These are phyloP conservation scores for Dendrolimus kikuchii DNA, from an alignment of 1,140 invertebrate genomes.

Conservation along the genomic window DNA sequence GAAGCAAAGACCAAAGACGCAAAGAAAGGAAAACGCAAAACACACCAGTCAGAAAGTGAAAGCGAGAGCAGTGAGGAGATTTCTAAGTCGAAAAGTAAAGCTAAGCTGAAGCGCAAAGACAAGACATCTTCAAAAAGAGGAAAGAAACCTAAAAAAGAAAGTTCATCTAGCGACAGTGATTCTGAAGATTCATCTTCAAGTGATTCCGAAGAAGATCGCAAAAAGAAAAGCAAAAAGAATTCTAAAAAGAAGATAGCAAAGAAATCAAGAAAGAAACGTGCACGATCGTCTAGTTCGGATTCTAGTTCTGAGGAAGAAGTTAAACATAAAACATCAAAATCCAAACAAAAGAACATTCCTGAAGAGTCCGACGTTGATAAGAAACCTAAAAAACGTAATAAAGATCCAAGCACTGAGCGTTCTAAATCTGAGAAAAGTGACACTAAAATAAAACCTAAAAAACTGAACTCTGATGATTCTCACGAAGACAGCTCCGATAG, in stretches of 20 bases:
- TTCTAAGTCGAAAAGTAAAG: constrained; percentile 60
- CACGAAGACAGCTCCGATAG: constrained; percentile 62
- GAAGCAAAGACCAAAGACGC: constrained; percentile 36
- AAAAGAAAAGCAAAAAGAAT: constrained; percentile 73
- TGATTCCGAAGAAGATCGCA: constrained; percentile 76
- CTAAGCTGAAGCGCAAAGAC: constrained; percentile 67
- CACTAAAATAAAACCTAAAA: constrained; percentile 53
- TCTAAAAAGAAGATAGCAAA: constrained; percentile 65
- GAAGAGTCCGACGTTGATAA: constrained; percentile 60
- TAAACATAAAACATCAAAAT: constrained; percentile 69
- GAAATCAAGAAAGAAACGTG: constrained; percentile 66
- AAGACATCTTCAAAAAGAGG: constrained; percentile 61
- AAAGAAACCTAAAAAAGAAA: constrained; percentile 70
- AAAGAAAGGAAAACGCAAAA: constrained; percentile 59
- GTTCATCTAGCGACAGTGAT: constrained; percentile 72
- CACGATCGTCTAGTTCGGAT: constrained; percentile 70
- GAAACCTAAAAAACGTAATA: constrained; percentile 54
- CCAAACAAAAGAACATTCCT: constrained; percentile 65
- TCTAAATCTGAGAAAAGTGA: constrained; percentile 46
- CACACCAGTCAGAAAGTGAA: constrained; percentile 54
- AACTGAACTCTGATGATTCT: constrained; percentile 59
- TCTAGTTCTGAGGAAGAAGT: constrained; percentile 77
- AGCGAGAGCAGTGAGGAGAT: constrained; percentile 62
- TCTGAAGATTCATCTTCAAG: constrained; percentile 76
- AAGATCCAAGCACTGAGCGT: constrained; percentile 45